phyloP scores from a whole-genome alignment of 2,888 invertebrate species.

The Caenorhabditis afra region DNA sequence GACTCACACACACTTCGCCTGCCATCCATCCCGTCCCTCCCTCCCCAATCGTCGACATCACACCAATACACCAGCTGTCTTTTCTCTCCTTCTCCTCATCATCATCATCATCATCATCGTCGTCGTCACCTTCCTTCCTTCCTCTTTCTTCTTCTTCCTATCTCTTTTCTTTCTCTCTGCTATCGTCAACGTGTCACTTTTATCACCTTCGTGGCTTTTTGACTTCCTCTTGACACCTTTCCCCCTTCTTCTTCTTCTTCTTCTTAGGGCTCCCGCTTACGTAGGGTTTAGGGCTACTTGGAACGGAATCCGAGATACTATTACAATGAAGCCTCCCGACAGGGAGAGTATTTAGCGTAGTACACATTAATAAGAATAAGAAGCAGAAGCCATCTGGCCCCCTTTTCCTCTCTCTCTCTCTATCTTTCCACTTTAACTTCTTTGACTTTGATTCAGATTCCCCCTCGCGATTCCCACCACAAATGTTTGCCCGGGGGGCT shows the following conservation, averaged over 20 bases:
- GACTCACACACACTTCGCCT: constrained; percentile 14
- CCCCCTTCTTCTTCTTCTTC: not conserved
- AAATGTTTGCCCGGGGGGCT: constrained; percentile 8
- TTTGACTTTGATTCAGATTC: no score
- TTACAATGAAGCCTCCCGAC: no score
- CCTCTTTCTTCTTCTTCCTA: not conserved
- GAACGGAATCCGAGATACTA: no score
- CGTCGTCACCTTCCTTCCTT: constrained; percentile 2
- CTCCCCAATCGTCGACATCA: no score
- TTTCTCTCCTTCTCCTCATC: constrained; percentile 31
- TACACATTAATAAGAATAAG: constrained; percentile 1
- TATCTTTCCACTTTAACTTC: no score
- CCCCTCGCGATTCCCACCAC: no score
- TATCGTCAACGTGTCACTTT: constrained; percentile 54
- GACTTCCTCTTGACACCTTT: constrained; percentile 13
- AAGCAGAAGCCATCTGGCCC: constrained; percentile 17
- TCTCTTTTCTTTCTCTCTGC: not conserved
- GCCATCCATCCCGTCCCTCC: constrained; percentile 19
- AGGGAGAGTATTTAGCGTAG: not conserved
- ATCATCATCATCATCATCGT: constrained; percentile 33
- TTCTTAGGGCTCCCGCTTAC: no score
- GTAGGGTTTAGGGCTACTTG: no score
- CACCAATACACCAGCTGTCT: constrained; percentile 45
- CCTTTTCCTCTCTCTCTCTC: no score
- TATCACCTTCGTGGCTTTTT: constrained; percentile 56